Base-by-base conservation (phyloP, 2,888 invertebrate species). In the Pseudoips prasinana region DNA sequence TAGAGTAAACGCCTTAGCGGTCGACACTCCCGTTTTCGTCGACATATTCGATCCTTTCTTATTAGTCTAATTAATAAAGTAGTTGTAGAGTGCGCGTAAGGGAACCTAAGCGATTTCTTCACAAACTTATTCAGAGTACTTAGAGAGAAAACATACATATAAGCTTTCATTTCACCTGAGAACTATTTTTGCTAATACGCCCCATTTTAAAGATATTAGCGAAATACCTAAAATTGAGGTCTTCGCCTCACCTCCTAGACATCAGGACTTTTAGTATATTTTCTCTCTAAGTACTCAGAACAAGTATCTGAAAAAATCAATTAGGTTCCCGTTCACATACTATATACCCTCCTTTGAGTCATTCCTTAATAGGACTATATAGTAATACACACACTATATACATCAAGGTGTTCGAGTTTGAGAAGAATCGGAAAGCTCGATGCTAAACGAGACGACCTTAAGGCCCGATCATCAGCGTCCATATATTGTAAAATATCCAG, bases 1-100 rank as follows among this genome's bases (percentile, higher is more conserved):
- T 55, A 54, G 47, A 58, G 50, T 49, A 41, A 52, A 53, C 47
- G 58, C 52, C 45, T 62, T 56, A 50, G 33, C 51, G 39, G 43
- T 18, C 23, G 33, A 22, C 22, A 10, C 6, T 52, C 39, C 17
- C 36, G 19, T 35, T 10, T 7, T 1, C 3, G 25, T 8, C 2
- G 2, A 1, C 18, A 7, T 2, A 33, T 5, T 43, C 8, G 19
- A 20, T 0, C 2, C 32, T 4, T 7, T 5, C 18, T 18, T n/a
- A 14, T 20, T 20, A 20, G 20, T 20, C n/a, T 7, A 7, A 20
- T 20, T 20, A 20, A 20, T 20, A 20, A n/a, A 20, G 20, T 20
- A 20, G 20, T 20, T 20, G 20, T 20, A 20, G 20, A 20, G 20
- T 20, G n/a, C 20, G 20, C 7, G 20, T 5, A 7, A 3, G n/a